These are phyloP conservation scores for Crax fasciolata DNA, from an alignment of 2,797 vertebrate species.

Conservation along the genomic window DNA sequence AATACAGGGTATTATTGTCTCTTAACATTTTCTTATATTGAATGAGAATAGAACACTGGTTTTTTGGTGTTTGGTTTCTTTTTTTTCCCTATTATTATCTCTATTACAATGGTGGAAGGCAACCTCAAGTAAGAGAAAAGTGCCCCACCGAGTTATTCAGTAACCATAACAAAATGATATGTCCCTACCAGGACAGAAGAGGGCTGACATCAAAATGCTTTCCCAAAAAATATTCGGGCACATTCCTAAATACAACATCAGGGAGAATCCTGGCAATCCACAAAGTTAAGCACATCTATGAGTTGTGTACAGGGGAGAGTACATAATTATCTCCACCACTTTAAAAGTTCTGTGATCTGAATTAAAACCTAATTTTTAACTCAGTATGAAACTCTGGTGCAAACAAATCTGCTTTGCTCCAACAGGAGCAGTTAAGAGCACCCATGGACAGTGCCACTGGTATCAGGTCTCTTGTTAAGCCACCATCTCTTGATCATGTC, in stretches of 20 bases:
- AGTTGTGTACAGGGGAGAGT: neutral
- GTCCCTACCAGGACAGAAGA: constrained; percentile 1
- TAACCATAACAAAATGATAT: constrained; percentile 13
- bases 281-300: neutral
- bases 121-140: neutral
- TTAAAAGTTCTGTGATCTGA: neutral
- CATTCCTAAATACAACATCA: constrained; percentile 16
- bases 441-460: neutral
- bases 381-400: neutral
- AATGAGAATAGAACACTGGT: neutral
- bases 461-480: neutral
- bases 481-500: too few relatives aligned
- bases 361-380: neutral
- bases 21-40: neutral
- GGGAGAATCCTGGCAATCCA: neutral
- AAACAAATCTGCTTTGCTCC: neutral
- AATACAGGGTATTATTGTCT: neutral
- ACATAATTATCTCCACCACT: neutral
- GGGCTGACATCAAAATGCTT: constrained; percentile 15
- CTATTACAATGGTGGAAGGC: neutral
- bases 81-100: neutral
- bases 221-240: neutral
- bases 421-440: neutral
- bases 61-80: neutral
- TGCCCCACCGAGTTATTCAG: neutral